Evolutionary conservation across 2,888 invertebrate genomes (phyloP), one percentile per base, ranked within the genome.

Genomic region (Noctuana brunneofusca): DNA sequence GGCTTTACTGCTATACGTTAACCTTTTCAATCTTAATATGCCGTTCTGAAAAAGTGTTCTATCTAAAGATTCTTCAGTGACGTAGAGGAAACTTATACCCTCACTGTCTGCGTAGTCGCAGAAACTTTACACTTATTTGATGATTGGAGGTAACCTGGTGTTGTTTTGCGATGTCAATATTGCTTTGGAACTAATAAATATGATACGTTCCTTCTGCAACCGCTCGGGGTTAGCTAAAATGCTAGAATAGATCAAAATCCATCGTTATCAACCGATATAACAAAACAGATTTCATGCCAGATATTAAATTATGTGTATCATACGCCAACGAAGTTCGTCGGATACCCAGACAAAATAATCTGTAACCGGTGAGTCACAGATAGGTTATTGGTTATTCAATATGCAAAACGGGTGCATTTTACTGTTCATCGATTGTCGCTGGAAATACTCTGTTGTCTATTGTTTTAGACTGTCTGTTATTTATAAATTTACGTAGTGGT

Each of bases 351-450:
- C 48, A 22, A 59, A 32, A 18, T 50, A 46, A 58, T 58, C 52
- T 50, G 11, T 18, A n/a, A n/a, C 18, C 20, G 11, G 52, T 59
- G 59, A 59, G 30, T 59, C 59, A 59, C 30, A 43, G 52, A 53
- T 43, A 18, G 18, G 9, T n/a, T n/a, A n/a, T n/a, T 53, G 59
- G 52, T 43, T 59, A 59, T 53, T 59, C 59, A 32, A 53, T 53
- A 59, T 59, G 59, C 52, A 46, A 59, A 59, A 43, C 38, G 50
- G 58, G 58, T 58, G 52, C 58, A 58, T 58, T 53, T 59, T 59
- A 53, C 52, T 59, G 52, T 43, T 59, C 32, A 18, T 20, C 38
- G 50, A 52, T 52, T 58, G 52, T 58, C 50, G 27, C 52, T 20
- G 50, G 50, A 30, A 57, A 43, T 24, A 54, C 43, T 54, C 38